Base-by-base conservation (phyloP, 2,113 vertebrate species). In the Henicopernis longicauda region DNA sequence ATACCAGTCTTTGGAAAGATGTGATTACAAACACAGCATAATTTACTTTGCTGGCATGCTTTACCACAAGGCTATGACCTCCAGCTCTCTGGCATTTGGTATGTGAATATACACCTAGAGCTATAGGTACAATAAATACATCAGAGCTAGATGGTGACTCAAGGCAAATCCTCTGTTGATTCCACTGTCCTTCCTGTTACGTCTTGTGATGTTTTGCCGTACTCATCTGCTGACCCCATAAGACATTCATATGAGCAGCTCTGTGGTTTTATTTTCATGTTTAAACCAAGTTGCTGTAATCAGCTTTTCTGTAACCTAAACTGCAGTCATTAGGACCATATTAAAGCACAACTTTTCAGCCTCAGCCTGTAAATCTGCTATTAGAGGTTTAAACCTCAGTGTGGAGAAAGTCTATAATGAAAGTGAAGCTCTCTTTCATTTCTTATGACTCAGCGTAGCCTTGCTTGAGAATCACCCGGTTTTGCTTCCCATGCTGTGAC, bases 281-380 rank as follows among this genome's bases (percentile, higher is more conserved):
- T 96, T 93, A 90, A 85, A 73, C 55, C 73, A 88, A 91, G 74
- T 74, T 67, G 82, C 91, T 90, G 34, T 77, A 93, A 95, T 71
- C 94, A 97, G 94, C 93, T 95, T 95, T 95, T 90, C 76, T 86
- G 71, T 89, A 95, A 92, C 80, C 47, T 78, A 70, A 96, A 90
- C 74, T 93, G 87, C 58, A 90, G 86, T 82, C 80, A 57, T 94
- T 86, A 72, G 8, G 72, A 93, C 50, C 73, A 52, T 86, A 82
- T 70, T 85, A 70, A 96, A 95, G 78, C 44, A 86, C 67, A 94
- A 79, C 77, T 93, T 94, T 63, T 66, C 73, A 86, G 57, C 61
- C 71, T 95, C 62, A 90, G 65, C 69, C 62, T 76, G n/a, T 92
- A 73, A 91, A 76, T 89, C 91, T 95, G 72, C 88, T 94, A 82